Conservation (phyloP, 2,888 invertebrate genomes). For the Leptopterna dolabrata region DNA sequence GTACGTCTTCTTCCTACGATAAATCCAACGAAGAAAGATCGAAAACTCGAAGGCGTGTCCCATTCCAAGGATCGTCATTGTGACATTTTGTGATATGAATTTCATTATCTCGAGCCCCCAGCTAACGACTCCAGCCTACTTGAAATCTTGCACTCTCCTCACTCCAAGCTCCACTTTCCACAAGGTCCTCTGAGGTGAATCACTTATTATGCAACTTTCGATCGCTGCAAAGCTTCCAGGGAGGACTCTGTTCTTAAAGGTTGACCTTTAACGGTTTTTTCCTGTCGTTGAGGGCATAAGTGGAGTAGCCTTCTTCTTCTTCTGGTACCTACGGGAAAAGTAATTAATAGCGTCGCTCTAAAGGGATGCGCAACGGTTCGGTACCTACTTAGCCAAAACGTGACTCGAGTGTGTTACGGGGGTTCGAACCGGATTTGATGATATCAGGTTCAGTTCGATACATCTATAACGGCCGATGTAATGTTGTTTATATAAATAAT, state of each 20-base stretch:
- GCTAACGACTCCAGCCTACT: neutral
- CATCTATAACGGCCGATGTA: no score
- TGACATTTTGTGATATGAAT: neutral
- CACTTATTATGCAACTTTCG: slow-evolving; percentile 23
- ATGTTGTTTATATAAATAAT: no score
- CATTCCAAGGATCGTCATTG: neutral
- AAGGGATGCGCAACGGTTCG: no score
- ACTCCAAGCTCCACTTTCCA: slow-evolving; percentile 1
- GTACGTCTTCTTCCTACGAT: no score
- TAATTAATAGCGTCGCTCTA: no score
- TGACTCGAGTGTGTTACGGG: no score
- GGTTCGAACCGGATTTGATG: no score
- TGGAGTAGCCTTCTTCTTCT: neutral
- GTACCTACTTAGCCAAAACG: no score
- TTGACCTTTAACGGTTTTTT: neutral
- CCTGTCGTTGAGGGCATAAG: neutral
- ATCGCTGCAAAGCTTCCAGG: neutral
- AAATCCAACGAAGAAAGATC: neutral
- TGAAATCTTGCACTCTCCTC: neutral
- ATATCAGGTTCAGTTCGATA: no score
- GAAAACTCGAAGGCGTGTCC: neutral
- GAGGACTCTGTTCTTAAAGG: neutral
- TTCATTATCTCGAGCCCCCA: neutral
- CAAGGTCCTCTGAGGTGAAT: slow-evolving; percentile 3
- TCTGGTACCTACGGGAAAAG: neutral